Conservation (phyloP, 2,888 invertebrate species). For the Caenorhabditis sp. region DNA sequence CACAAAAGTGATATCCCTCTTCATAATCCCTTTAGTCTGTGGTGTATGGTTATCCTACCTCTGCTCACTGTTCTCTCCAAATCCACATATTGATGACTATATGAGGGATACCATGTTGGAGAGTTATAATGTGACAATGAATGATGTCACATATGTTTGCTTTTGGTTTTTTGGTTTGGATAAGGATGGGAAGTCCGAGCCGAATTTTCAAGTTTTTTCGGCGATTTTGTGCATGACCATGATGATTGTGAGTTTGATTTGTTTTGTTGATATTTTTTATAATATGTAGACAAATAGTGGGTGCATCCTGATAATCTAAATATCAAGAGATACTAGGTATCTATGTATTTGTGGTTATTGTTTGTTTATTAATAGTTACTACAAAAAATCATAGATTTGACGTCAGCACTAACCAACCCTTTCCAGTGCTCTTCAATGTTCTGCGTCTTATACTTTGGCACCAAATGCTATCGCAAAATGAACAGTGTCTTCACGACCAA, state of each 20-base stretch:
- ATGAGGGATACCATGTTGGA: conserved; percentile 15
- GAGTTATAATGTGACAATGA: conserved; percentile 6
- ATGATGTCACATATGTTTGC: conserved; percentile 24
- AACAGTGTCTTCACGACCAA: neutral
- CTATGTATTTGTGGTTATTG: no score
- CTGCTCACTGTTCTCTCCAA: conserved; percentile 13
- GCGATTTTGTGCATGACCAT: neutral
- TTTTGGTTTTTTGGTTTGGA: neutral
- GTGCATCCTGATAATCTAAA: no score
- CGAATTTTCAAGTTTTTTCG: neutral
- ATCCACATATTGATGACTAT: conserved; percentile 17
- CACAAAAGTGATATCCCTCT: conserved; percentile 10
- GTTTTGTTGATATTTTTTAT: no score
- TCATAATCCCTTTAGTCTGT: conserved; percentile 12
- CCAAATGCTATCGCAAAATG: neutral
- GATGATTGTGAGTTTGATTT: conserved; percentile 4
- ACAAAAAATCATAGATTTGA: no score
- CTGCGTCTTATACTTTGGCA: neutral
- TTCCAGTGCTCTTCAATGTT: neutral
- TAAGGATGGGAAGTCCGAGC: neutral
- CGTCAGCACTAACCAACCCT: neutral
- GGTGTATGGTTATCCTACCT: conserved; percentile 16
- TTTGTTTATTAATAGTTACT: no score
- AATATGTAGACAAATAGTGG: no score
- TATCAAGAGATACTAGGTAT: no score